Conservation (phyloP, 2,113 vertebrate genomes). For the Anseranas semipalmata region DNA sequence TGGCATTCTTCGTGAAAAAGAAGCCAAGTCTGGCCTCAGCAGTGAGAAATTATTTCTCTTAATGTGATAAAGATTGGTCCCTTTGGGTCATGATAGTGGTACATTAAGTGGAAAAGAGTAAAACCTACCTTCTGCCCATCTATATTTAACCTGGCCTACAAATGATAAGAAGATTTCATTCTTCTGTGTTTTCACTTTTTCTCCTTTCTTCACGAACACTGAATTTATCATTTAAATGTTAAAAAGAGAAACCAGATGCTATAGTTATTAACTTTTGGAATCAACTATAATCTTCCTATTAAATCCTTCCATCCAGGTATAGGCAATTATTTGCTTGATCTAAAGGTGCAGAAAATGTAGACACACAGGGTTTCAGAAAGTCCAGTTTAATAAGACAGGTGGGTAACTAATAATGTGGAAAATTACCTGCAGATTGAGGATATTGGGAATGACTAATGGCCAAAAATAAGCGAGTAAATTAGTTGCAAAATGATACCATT, state of each 20-base stretch:
- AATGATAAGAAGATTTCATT: slow-evolving; percentile 65
- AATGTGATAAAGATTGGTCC: slow-evolving; percentile 62
- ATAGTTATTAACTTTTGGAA: slow-evolving; percentile 85
- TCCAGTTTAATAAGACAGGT: slow-evolving; percentile 88
- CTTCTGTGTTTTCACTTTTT: slow-evolving; percentile 52
- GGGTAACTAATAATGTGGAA: slow-evolving; percentile 89
- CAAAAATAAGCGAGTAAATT: slow-evolving; percentile 86
- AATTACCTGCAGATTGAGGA: slow-evolving; percentile 89
- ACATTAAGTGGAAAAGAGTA: slow-evolving; percentile 51
- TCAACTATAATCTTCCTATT: slow-evolving; percentile 83
- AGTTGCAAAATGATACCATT: slow-evolving; percentile 88
- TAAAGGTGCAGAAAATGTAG: slow-evolving; percentile 82
- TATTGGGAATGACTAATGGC: slow-evolving; percentile 87
- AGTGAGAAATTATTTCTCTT: slow-evolving; percentile 48
- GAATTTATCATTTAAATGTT: slow-evolving; percentile 79
- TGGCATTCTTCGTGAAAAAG: slow-evolving; percentile 49
- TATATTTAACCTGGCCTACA: slow-evolving; percentile 62
- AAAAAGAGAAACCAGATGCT: slow-evolving; percentile 84
- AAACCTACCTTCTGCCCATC: slow-evolving; percentile 60
- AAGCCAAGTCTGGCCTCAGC: background rate
- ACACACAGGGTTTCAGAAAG: slow-evolving; percentile 81
- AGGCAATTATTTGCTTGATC: slow-evolving; percentile 84
- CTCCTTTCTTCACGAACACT: slow-evolving; percentile 43
- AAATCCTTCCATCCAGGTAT: slow-evolving; percentile 82
- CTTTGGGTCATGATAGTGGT: slow-evolving; percentile 59